Evolutionary conservation across 2,797 vertebrate genomes (phyloP).

Genomic region (Pseudochirops cupreus): DNA sequence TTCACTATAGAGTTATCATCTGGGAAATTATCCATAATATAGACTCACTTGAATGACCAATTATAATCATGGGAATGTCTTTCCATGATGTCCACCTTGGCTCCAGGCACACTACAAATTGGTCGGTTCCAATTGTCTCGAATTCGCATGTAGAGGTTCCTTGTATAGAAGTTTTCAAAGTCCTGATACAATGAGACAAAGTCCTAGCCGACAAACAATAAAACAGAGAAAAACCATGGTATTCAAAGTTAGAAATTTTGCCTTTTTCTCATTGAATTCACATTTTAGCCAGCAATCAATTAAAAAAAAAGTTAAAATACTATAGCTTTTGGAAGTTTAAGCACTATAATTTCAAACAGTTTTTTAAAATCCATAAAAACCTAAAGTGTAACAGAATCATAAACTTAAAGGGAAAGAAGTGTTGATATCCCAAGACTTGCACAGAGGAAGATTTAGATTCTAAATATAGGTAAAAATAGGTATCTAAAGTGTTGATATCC

Average conservation of each 20-base stretch:
- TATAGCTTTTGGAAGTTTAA: neutral
- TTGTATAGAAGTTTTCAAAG: slow-evolving; percentile 98
- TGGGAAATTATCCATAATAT: slow-evolving; percentile 43
- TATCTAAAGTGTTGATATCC: neutral
- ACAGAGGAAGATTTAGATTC: too few relatives aligned
- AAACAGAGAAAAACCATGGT: slow-evolving; percentile 32
- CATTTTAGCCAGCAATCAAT: neutral
- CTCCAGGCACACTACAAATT: slow-evolving; percentile 95
- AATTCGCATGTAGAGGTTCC: slow-evolving; percentile 98
- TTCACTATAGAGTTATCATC: neutral
- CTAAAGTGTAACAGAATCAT: neutral
- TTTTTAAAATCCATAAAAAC: neutral
- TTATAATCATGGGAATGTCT: slow-evolving; percentile 94
- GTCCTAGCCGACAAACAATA: slow-evolving; percentile 88
- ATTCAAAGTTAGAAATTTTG: neutral
- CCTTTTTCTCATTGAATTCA: neutral
- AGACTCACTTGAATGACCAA: slow-evolving; percentile 97
- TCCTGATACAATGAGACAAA: slow-evolving; percentile 98
- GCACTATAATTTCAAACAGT: neutral
- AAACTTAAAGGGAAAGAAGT: neutral
- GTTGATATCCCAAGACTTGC: too few relatives aligned
- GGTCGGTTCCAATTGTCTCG: slow-evolving; percentile 98
- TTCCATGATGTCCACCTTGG: slow-evolving; percentile 95
- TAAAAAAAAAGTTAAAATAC: neutral
- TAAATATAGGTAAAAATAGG: too few relatives aligned